These are phyloP conservation scores for Trileptium ribeirensis DNA, from an alignment of 2,888 invertebrate genomes.

Conservation along the genomic window DNA sequence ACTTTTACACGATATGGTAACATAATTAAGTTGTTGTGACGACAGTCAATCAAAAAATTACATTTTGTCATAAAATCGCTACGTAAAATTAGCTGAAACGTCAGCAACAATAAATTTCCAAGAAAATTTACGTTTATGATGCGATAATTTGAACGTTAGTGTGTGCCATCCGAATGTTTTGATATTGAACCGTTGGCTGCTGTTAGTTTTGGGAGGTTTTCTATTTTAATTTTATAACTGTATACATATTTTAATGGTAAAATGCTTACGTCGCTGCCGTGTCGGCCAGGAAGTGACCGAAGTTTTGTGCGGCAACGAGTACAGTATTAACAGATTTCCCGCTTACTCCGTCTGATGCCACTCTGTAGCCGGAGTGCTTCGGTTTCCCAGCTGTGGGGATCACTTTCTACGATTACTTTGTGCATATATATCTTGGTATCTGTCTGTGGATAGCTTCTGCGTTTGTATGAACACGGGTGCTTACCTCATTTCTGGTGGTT, in stretches of 20 bases:
- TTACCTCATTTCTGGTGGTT: no score
- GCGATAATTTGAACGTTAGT: background rate
- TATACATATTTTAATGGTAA: background rate
- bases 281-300: background rate
- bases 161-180: background rate
- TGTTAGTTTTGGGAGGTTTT: background rate
- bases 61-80: background rate
- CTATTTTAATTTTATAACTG: background rate
- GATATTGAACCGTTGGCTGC: background rate
- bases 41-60: background rate
- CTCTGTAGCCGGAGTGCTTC: background rate
- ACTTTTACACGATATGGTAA: background rate
- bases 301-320: background rate
- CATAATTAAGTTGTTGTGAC: background rate
- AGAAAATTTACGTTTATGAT: background rate
- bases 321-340: background rate
- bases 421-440: background rate
- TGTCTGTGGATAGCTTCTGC: background rate
- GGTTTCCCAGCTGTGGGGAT: background rate
- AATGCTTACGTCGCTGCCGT: background rate
- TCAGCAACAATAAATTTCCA: background rate
- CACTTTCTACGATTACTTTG: background rate
- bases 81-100: background rate
- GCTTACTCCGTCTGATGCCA: background rate
- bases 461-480: background rate